Evolutionary conservation across 2,797 vertebrate species (phyloP), one percentile per base, ranked within the genome.

Genomic region (Phrynocephalus guinanensis): DNA sequence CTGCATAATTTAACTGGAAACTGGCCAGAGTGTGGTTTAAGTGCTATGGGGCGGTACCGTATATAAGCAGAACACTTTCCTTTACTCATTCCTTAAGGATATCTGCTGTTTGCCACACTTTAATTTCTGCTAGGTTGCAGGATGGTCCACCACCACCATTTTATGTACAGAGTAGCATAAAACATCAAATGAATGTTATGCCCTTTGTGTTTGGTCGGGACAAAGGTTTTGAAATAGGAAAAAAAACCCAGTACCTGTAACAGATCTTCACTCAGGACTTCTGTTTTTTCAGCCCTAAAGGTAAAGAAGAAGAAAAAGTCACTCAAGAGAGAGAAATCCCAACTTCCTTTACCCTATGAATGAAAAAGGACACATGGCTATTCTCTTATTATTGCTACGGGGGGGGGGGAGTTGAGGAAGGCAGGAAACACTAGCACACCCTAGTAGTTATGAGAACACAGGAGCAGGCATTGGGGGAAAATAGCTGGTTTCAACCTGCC

Each of bases 241-340:
- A 13, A 48, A 83, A 76, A 84, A 75, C 44, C 22, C 24, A 90
- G 97, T 94, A 99, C 99, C 98, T 99, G 99, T 87, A 99, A 96
- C 83, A 99, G 98, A 94, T 99, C 99, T 52, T 99, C 99, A 0
- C 97, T 99, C 92, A 99, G 88, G 93, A 99, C 98, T 95, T 99
- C 99, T 0, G 99, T 99, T 97, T 99, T 99, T 96, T 99, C 99
- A 24, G 98, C 99, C 93, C 97, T 97, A 91, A 30, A 92, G 83
- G 86, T 91, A 87, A 86, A 67, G 71, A 87, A 78, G 50, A 26
- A 66, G 33, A 1, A 15, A 24, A 2, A 0, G 1, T 7, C 50
- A 0, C 3, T 86, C 9, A 15, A 38, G 15, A 70, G 24, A 60
- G 20, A 70, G n/a, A n/a, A 72, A 73, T 28, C 16, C 30, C 13